Base-by-base conservation (phyloP, 2,113 vertebrate genomes). In the Lichenostomus cassidix region DNA sequence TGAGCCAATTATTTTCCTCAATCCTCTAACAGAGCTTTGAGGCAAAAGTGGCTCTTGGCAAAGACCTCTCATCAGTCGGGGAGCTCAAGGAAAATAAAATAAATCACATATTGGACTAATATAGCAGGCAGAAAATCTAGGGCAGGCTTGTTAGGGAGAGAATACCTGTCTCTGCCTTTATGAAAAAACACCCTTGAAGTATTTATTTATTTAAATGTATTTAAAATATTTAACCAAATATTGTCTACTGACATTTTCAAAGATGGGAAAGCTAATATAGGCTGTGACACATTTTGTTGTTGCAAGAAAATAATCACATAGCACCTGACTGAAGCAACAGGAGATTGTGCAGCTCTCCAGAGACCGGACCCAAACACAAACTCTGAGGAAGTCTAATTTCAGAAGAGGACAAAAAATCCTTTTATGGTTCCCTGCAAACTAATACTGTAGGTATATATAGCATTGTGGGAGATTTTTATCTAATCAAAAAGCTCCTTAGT, bases 221-320 rank as follows among this genome's bases (percentile, higher is more conserved):
- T 89, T 97, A 84, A 97, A 97, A 93, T 96, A 95, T 95, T 97
- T 93, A 96, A 88, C 33, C 7, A 75, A 92, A 39, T 71, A 79
- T 76, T 89, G 42, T 64, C 80, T 64, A 28, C 58, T 79, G 73
- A 68, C 31, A 52, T 74, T 81, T 68, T 55, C 44, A 87, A 75
- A 84, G 47, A 46, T 21, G 58, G 31, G 44, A 89, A 84, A 67
- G 42, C 14, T 79, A 28, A 15, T 55, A 60, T 39, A 88, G 55
- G 12, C 16, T 53, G 41, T 74, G 52, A 56, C 15, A 15, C 60
- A 7, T 44, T 86, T 90, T 81, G 5, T 0, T 23, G 6, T 49
- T 71, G 27, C 25, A 82, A 89, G 67, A 69, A 75, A 78, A 83
- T 55, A 67, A 64, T 78, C n/a, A 77, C 31, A 44, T 5, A 83